Conservation (phyloP, 1,140 invertebrate species). For the Aphelenchoides fujianensis region DNA sequence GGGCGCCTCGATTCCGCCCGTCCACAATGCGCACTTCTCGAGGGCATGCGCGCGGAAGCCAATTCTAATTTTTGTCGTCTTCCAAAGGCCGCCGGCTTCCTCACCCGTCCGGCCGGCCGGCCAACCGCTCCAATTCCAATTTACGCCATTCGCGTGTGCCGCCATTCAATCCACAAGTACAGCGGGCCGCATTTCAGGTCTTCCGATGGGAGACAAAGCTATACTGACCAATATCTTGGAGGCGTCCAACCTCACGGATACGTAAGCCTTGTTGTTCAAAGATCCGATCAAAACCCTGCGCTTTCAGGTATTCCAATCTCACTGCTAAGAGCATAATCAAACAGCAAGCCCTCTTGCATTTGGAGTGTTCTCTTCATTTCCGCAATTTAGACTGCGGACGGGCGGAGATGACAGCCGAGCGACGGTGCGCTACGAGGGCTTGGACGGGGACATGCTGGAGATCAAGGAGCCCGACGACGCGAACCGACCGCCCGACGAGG, state of each 20-base stretch:
- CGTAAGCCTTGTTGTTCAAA: no score
- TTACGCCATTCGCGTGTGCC: neutral
- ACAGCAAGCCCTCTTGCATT: slow-evolving; percentile 49
- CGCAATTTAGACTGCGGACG: slow-evolving; percentile 17
- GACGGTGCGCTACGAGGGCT: slow-evolving; percentile 40
- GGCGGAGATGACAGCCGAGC: slow-evolving; percentile 22
- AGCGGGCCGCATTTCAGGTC: no score
- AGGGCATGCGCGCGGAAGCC: neutral
- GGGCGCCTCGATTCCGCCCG: neutral
- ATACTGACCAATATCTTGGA: slow-evolving; percentile 57
- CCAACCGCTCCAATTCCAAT: neutral
- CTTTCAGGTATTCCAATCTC: slow-evolving; percentile 52
- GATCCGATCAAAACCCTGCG: no score
- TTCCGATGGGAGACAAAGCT: slow-evolving; percentile 56
- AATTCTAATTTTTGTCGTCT: neutral
- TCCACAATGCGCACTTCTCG: neutral
- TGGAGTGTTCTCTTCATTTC: no score
- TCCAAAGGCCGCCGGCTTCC: neutral
- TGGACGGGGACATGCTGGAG: slow-evolving; percentile 35
- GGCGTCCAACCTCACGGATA: slow-evolving; percentile 58
- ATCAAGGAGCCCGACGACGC: slow-evolving; percentile 30
- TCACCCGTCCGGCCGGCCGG: no score
- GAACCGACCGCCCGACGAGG: slow-evolving; percentile 2
- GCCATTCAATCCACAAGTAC: no score
- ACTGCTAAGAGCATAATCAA: slow-evolving; percentile 53